Base-by-base conservation (phyloP, 2,113 vertebrate species). In the Pedetes capensis region DNA sequence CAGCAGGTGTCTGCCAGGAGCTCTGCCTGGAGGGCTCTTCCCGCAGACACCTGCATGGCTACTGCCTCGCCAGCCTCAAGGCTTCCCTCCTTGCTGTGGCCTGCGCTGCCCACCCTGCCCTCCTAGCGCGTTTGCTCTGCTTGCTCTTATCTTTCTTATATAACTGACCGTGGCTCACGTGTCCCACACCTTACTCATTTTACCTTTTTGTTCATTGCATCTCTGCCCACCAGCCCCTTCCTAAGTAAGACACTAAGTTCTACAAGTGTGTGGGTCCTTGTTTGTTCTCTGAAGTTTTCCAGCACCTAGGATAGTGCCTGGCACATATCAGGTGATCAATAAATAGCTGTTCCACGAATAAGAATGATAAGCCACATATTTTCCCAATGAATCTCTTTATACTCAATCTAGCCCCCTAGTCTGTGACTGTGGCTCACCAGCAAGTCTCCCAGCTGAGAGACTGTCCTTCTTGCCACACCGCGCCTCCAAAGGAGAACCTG, bases 1-100 rank as follows among this genome's bases (percentile, higher is more conserved):
- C 9, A n/a, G 49, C 57, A 0, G 2, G 27, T 11, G 6, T n/a
- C 84, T 72, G 12, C n/a, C 0, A 0, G 25, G 42, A 17, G 6
- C 37, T 39, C 57, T 53, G 42, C n/a, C 59, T 27, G 49, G 39
- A 76, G 53, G 32, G 25, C 22, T 74, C 34, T 22, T 44, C 22
- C 29, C 37, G 7, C 3, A 23, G n/a, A 93, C 23, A 64, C 29
- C 64, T 6, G 8, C 16, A 6, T 1, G 0, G n/a, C 22, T 51
- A 18, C 71, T 4, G 23, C 14, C 23, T 42, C 32, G 25, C 23
- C 59, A 6, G 0, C 42, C 6, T 13, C 57, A 14, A 3, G 22
- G 34, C 53, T n/a, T 80, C 69, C 13, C 32, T 84, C 57, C 57
- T 59, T n/a, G 2, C 5, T 18, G 29, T 34, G 25, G 23, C 20